These are phyloP conservation scores for Popillia japonica DNA, from an alignment of 1,140 invertebrate species.

Conservation along the genomic window DNA sequence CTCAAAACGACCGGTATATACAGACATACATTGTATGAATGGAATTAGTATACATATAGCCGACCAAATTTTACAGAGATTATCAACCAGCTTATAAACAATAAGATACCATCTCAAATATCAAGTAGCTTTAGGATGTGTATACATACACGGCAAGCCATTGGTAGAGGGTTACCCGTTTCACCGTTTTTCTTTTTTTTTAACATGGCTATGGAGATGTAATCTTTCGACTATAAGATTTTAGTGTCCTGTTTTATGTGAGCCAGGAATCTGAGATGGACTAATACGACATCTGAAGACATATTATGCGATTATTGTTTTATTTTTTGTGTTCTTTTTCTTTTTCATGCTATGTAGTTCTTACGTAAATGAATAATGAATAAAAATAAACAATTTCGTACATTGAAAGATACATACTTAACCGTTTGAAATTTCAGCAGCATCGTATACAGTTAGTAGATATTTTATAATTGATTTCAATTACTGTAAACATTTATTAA, in stretches of 20 bases:
- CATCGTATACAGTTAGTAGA: too few relatives aligned
- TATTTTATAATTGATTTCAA: too few relatives aligned
- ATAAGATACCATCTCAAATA: conserved; percentile 39
- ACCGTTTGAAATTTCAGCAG: too few relatives aligned
- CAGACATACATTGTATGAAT: too few relatives aligned
- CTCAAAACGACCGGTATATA: too few relatives aligned
- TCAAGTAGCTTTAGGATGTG: conserved; percentile 25
- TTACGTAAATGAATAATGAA: neutral
- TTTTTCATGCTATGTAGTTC: neutral
- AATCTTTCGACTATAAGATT: conserved; percentile 35
- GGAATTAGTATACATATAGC: too few relatives aligned
- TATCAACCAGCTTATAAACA: conserved; percentile 34
- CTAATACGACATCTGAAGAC: conserved; percentile 22
- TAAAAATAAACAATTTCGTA: too few relatives aligned
- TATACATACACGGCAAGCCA: neutral
- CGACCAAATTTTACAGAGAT: conserved; percentile 7
- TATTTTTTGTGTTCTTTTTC: neutral
- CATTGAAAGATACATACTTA: too few relatives aligned
- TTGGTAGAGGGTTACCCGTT: neutral
- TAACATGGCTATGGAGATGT: conserved; percentile 22
- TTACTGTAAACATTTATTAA: too few relatives aligned
- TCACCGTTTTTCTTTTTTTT: conserved; percentile 10
- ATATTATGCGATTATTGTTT: neutral
- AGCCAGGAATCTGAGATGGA: conserved; percentile 24
- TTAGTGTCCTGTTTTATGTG: conserved; percentile 36